Evolutionary conservation across 92 coral and sea anemone genomes (phyloP), one percentile per base, ranked within the genome.

Genomic region (Parazoanthus swiftii): DNA sequence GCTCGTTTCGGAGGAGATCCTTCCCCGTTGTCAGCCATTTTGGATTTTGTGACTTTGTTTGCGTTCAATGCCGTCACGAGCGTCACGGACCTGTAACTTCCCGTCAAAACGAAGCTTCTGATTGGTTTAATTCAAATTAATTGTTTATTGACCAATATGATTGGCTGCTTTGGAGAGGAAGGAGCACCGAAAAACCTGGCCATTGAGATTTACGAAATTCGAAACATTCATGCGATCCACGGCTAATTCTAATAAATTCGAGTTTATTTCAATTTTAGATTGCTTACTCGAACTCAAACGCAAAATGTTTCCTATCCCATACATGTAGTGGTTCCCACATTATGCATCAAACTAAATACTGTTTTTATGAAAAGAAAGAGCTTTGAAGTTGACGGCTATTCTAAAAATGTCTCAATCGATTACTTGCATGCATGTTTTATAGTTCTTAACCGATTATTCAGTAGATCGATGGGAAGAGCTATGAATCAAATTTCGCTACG

Each of bases 1-100:
- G 90, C 73, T 81, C 88, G 43, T 70, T 74, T 81, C 39, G 77
- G 38, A 46, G 74, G 90, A 8, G 67, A 46, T 35, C 79, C 79
- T 37, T 48, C 79, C 48, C 26, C n/a, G 25, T n/a, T 38, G 85
- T 91, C 93, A 38, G 94, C 92, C 94, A 92, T 92, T 89, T 80
- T 89, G 88, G 74, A 84, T 46, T n/a, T 70, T 84, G 75, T 82
- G 54, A 81, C 85, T 39, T 81, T 81, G 85, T 58, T 81, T 81
- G 85, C 67, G 20, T 10, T 25, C 68, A 80, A 46, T 33, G 84
- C n/a, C 4, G 70, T 56, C 75, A 42, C 50, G 83, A 8, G 35
- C 39, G 68, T 50, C 68, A 51, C 68, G 66, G 83, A 23, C 70
- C 44, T n/a, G 67, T 54, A 25, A 46, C 82, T 20, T 48, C 35